A percentile compares a stretch with the other conserved stretches of the same genome.
phyloP scores from a whole-genome alignment of 2,888 invertebrate genomes.

The Morpho achilles region DNA sequence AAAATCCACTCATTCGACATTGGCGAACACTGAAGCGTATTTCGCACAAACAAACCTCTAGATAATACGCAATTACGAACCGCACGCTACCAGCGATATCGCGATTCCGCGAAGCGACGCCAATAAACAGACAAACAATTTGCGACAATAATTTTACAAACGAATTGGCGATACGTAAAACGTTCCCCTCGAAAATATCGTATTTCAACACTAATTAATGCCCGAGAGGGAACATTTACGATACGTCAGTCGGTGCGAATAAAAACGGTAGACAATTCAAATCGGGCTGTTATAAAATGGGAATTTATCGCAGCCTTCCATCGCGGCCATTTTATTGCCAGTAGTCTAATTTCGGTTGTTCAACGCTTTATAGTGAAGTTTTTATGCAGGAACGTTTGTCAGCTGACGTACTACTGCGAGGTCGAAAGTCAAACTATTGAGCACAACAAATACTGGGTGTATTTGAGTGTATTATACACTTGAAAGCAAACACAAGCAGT shows the following conservation, averaged over 20 bases:
- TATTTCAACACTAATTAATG: slow-evolving; percentile 70
- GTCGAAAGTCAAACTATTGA: slow-evolving; percentile 11
- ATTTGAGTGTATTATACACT: background rate
- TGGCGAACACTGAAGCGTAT: background rate
- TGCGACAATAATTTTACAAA: slow-evolving; percentile 41
- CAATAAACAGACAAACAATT: slow-evolving; percentile 27
- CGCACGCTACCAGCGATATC: slow-evolving; percentile 14
- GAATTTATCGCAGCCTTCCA: slow-evolving; percentile 41
- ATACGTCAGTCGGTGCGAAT: slow-evolving; percentile 46
- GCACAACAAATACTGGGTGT: too few species aligned
- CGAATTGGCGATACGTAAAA: slow-evolving; percentile 33
- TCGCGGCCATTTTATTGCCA: slow-evolving; percentile 54
- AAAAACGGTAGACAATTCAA: slow-evolving; percentile 49
- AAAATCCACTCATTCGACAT: slow-evolving; percentile 4
- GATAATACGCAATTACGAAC: slow-evolving; percentile 9
- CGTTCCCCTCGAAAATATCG: slow-evolving; percentile 54
- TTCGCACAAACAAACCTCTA: background rate
- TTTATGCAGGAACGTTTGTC: slow-evolving; percentile 32
- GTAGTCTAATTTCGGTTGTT: slow-evolving; percentile 60
- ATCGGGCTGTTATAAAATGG: slow-evolving; percentile 48
- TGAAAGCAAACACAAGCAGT: background rate
- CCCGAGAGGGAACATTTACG: slow-evolving; percentile 59
- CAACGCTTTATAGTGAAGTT: slow-evolving; percentile 39
- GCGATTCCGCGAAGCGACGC: slow-evolving; percentile 31
- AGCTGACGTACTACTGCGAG: slow-evolving; percentile 17